Evolutionary conservation across 2,113 vertebrate species (phyloP).

Genomic region (Leucopsar rothschildi): DNA sequence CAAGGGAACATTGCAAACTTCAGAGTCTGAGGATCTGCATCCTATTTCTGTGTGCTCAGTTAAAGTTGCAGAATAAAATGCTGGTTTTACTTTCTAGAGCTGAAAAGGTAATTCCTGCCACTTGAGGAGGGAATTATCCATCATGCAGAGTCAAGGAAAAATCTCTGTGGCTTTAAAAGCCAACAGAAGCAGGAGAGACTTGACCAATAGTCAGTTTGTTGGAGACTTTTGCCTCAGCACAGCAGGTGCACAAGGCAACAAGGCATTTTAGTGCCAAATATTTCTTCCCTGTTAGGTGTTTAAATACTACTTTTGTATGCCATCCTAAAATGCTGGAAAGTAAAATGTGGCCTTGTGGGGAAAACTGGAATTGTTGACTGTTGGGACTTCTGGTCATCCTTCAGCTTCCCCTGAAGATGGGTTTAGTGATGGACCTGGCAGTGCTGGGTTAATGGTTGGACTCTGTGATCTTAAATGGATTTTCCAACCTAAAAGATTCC

Average conservation of each 20-base stretch:
- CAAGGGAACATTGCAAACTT: not conserved
- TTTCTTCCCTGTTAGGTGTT: not conserved
- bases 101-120: not conserved
- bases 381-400: not conserved
- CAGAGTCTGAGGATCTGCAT: not conserved
- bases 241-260: not conserved
- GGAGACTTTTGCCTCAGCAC: not conserved
- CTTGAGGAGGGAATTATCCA: not conserved
- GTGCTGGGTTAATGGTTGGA: not conserved
- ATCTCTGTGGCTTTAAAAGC: not conserved
- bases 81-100: not conserved
- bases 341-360: not conserved
- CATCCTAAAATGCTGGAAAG: not conserved
- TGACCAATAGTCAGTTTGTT: not conserved
- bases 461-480: not conserved
- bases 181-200: not conserved
- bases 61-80: not conserved
- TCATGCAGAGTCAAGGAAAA: not conserved
- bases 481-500: not conserved
- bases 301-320: not conserved
- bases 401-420: not conserved
- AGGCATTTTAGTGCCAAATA: not conserved
- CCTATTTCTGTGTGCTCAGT: not conserved
- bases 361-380: not conserved
- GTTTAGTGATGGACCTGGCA: not conserved